Evolutionary conservation across 1,140 invertebrate genomes (phyloP), one percentile per base, ranked within the genome.

Genomic region (Cyphomyrmex costatus): DNA sequence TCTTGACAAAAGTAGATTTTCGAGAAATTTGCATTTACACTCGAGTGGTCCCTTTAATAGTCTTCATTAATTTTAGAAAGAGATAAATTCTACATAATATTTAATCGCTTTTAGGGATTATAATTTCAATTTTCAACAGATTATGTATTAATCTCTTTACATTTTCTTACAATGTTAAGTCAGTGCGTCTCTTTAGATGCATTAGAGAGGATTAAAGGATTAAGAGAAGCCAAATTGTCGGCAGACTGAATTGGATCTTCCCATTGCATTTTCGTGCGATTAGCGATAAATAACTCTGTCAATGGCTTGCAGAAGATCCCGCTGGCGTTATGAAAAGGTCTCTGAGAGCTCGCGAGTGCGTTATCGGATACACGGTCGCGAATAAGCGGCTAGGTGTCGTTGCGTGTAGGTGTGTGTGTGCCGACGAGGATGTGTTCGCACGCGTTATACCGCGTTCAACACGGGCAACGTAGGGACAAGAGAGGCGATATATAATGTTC

Each of bases 401-500:
- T 30, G 86, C 66, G 63, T 76, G 76, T 85, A 68, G 71, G 85
- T 77, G 36, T 77, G 36, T 77, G 71, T 73, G 24, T 10, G 65
- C 21, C 30, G 51, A 24, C 30, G 61, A 56, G 71, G 33, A 83
- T 80, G 88, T 79, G 77, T 77, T 82, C 82, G 86, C 76, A 63
- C 70, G 86, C 85, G 89, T 90, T 88, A 90, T 90, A 86, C 70
- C 86, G 80, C 78, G 85, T 66, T 74, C 79, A 65, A 85, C 49
- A 53, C 79, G 80, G 87, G 88, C 88, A 91, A 90, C 89, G 88
- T 91, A 93, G 92, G 93, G 92, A 93, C 92, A 93, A 93, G 93
- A 93, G 90, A 93, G 91, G 92, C 95, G 93, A 95, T 95, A 95
- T 95, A 94, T 95, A 95, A 95, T 95, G 94, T 95, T 95, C 94